Base-by-base conservation (phyloP, 1,140 invertebrate genomes). In the Anagrus nilaparvatae region DNA sequence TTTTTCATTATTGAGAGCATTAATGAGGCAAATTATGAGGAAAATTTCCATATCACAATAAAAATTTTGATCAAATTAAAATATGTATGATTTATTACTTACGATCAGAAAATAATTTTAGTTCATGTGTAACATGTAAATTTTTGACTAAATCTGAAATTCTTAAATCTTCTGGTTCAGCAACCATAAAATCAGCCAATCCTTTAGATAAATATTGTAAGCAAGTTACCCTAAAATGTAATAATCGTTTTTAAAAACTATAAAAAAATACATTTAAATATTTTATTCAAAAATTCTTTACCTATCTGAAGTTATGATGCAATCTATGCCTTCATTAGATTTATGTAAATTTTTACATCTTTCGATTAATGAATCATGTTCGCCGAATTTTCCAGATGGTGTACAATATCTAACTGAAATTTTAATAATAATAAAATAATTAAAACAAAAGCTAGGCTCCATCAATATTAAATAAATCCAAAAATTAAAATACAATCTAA, bases 91-190 rank as follows among this genome's bases (percentile, higher is more conserved):
- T n/a, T n/a, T n/a, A n/a, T n/a, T n/a, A n/a, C n/a, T n/a, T n/a
- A n/a, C n/a, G n/a, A n/a, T n/a, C n/a, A n/a, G 31, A 20, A 4
- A 39, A 42, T 20, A 69, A 65, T 35, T 74, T 63, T 25, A 84
- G 43, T 57, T 84, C 78, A 43, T 78, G 78, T 9, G 79, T 81
- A 21, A 84, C 69, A 36, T 82, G 59, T 18, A 82, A 8, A n/a
- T n/a, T n/a, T n/a, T n/a, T n/a, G n/a, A n/a, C n/a, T n/a, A n/a
- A n/a, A n/a, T n/a, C n/a, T n/a, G 82, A 81, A 3, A 81, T 77
- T 16, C 86, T 71, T 29, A 87, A 66, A 63, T 88, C 84, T 60
- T 88, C 84, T 0, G 87, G 75, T 41, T 82, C 80, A 48, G 89
- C 73, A 3, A 85, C 78, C 2, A 82, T 79, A 51, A 90, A 80